Conservation (phyloP, 2,113 vertebrate genomes). For the Ctenomys sociabilis region DNA sequence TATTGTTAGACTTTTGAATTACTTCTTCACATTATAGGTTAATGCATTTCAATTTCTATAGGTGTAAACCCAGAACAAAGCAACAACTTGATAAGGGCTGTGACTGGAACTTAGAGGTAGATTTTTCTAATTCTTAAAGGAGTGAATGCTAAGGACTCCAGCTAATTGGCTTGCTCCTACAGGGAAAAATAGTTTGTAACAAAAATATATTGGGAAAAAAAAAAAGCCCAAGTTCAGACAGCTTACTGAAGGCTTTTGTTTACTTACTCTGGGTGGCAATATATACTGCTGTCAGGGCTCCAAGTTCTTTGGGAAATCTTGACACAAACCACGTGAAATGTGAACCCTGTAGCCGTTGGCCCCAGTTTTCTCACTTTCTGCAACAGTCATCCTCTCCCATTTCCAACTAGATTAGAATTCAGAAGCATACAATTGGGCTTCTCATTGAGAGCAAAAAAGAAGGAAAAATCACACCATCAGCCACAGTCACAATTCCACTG, state of each 20-base stretch:
- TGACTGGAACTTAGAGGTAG: background rate
- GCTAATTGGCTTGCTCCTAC: background rate
- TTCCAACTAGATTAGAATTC: background rate
- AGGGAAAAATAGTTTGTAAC: background rate
- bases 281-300: background rate
- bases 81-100: background rate
- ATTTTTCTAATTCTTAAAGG: slow-evolving; percentile 23
- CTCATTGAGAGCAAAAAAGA: background rate
- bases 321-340: background rate
- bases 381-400: background rate
- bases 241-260: slow-evolving; percentile 32
- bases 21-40: background rate
- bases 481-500: background rate
- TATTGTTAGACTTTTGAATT: background rate
- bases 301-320: slow-evolving; percentile 55
- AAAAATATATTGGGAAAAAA: slow-evolving; percentile 57
- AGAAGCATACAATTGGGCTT: background rate
- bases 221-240: background rate
- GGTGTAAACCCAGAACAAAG: slow-evolving; percentile 33
- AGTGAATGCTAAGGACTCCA: background rate
- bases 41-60: background rate
- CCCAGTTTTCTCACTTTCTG: background rate
- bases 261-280: background rate
- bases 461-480: background rate
- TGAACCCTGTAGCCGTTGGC: background rate